Base-by-base conservation (phyloP, 2,888 invertebrate genomes). In the Anoncus sp. region DNA sequence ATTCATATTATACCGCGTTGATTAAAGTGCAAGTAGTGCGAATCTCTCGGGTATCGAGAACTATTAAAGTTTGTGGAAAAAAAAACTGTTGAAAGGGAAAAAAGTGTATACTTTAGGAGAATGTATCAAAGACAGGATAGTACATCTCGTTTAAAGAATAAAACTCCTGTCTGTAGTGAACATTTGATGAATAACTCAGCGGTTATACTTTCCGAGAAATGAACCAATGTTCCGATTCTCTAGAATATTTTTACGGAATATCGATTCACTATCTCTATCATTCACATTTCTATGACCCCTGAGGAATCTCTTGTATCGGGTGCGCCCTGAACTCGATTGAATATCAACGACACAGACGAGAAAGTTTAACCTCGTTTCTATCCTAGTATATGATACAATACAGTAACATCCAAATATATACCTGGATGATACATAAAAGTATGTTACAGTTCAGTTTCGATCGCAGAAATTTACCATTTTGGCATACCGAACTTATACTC, bases 241-340 rank as follows among this genome's bases (percentile, higher is more conserved):
- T 38, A 57, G 57, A 38, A 22, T 20, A 24, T 57, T 65, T 63
- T 60, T 65, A 72, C 60, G 40, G 63, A 72, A 72, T 57, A 72
- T 35, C 55, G 63, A 57, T 63, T 65, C 27, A 47, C 57, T 72
- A 22, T 18, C 31, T 49, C 22, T 1, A 7, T 20, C 45, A 6
- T 14, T 51, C 65, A 5, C 63, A 12, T n/a, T 49, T 35, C 9
- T 16, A 35, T 40, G 49, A 40, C 66, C 16, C n/a, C 51, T 49
- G 40, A 14, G 73, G 65, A 59, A 66, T 66, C 20, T 59, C 40
- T 22, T n/a, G 40, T 20, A 51, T 59, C 59, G 43, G 51, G 51
- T 59, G 73, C 57, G 66, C 59, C 59, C 27, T 51, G 73, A 60
- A 59, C 31, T 59, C 65, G 43, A 59, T 65, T 43, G 38, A 16